Evolutionary conservation across 1,140 invertebrate genomes (phyloP).

Genomic region (Danaus melanippus): DNA sequence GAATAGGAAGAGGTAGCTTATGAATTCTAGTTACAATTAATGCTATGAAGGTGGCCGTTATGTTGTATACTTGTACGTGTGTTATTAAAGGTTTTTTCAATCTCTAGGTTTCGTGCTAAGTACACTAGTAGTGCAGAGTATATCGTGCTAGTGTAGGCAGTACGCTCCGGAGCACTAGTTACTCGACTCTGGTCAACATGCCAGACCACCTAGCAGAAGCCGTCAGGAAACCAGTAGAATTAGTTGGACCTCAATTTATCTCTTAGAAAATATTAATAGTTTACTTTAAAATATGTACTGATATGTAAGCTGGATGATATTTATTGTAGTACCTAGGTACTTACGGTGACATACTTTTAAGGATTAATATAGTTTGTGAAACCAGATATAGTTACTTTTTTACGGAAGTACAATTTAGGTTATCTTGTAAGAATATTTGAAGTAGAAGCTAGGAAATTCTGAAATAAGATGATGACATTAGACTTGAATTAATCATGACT

Average conservation of each 20-base stretch:
- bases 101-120: constrained; percentile 72
- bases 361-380: constrained; percentile 52
- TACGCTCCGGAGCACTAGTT: constrained; percentile 70
- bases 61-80: constrained; percentile 43
- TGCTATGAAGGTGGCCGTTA: constrained; percentile 58
- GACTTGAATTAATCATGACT: constrained; percentile 45
- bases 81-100: constrained; percentile 67
- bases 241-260: constrained; percentile 49
- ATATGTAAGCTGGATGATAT: constrained; percentile 67
- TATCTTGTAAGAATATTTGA: constrained; percentile 48
- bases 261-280: constrained; percentile 57
- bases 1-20: constrained; percentile 40
- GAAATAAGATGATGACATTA: constrained; percentile 36
- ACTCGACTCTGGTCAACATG: constrained; percentile 62
- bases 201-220: constrained; percentile 67
- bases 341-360: constrained; percentile 61
- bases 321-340: constrained; percentile 70
- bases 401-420: constrained; percentile 68
- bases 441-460: constrained; percentile 50
- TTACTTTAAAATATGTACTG: constrained; percentile 61
- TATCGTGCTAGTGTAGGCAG: constrained; percentile 70
- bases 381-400: constrained; percentile 48
- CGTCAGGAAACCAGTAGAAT: constrained; percentile 62
- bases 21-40: constrained; percentile 51
- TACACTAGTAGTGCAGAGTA: constrained; percentile 71